These are phyloP conservation scores for Bos javanicus DNA, from an alignment of 2,113 vertebrate genomes.

Conservation along the genomic window DNA sequence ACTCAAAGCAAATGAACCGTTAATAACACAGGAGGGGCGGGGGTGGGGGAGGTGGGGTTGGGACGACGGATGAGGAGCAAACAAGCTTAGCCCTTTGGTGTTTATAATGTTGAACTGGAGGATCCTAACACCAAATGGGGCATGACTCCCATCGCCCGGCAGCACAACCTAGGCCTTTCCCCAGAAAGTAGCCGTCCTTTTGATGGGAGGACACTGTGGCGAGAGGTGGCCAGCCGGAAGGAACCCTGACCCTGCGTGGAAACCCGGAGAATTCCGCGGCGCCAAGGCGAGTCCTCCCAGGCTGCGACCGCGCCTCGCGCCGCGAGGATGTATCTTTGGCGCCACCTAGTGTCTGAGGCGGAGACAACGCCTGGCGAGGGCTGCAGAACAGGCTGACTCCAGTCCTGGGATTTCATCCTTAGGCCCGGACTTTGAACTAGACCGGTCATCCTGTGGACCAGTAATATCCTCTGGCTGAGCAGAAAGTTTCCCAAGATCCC, in stretches of 20 bases:
- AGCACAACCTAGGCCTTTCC: neutral
- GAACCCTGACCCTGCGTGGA: neutral
- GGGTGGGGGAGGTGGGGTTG: neutral
- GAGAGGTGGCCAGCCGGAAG: neutral
- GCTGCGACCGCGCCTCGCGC: neutral
- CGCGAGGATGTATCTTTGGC: constrained; percentile 60
- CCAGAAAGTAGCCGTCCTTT: neutral
- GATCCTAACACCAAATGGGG: fast-evolving
- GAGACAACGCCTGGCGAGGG: neutral
- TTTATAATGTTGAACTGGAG: fast-evolving
- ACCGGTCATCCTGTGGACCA: neutral
- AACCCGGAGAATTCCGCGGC: neutral
- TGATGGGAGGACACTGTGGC: neutral
- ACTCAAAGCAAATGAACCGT: neutral
- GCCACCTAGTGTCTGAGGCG: constrained; percentile 70
- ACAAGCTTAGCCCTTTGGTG: neutral
- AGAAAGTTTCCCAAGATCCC: neutral
- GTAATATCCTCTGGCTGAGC: neutral
- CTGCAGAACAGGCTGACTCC: neutral
- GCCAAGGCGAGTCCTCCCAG: fast-evolving
- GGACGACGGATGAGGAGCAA: neutral
- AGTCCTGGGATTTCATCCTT: neutral
- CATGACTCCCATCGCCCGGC: neutral
- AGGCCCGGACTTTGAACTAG: neutral
- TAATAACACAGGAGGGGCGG: neutral